A percentile compares a stretch with the other conserved stretches of the same genome.
Conservation (phyloP, 2,113 vertebrate genomes). For the Recurvirostra avosetta region DNA sequence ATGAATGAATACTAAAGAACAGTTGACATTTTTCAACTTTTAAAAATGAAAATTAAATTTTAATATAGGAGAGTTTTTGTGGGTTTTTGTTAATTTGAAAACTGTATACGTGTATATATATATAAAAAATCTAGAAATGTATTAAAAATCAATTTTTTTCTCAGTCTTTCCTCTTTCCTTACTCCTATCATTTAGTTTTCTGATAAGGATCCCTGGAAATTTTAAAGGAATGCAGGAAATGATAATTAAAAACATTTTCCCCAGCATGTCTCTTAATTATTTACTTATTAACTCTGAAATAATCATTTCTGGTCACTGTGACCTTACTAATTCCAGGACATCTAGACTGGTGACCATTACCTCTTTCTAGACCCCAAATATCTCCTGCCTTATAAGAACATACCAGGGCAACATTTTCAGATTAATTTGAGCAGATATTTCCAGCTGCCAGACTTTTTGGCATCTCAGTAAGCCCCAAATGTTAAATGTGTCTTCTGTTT, state of each 20-base stretch:
- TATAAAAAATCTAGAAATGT: neutral
- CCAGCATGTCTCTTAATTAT: neutral
- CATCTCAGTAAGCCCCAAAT: neutral
- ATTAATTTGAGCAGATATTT: neutral
- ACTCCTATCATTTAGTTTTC: neutral
- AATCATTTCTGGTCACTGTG: neutral
- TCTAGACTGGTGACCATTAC: neutral
- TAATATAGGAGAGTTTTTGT: neutral
- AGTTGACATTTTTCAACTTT: neutral
- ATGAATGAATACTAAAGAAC: neutral
- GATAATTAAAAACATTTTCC: neutral
- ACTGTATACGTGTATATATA: neutral
- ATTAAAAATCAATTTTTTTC: neutral
- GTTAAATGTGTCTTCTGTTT: neutral
- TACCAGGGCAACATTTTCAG: neutral
- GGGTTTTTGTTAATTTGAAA: neutral
- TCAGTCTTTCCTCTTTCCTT: neutral
- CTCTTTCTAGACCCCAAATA: neutral
- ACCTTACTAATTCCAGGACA: neutral
- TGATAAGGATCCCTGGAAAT: neutral
- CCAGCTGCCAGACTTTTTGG: neutral
- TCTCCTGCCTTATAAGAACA: neutral
- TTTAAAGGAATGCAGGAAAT: neutral
- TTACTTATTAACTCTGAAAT: neutral
- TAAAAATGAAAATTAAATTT: neutral